These are phyloP conservation scores for Epicauta chinensis DNA, from an alignment of 1,140 invertebrate species.

Conservation along the genomic window DNA sequence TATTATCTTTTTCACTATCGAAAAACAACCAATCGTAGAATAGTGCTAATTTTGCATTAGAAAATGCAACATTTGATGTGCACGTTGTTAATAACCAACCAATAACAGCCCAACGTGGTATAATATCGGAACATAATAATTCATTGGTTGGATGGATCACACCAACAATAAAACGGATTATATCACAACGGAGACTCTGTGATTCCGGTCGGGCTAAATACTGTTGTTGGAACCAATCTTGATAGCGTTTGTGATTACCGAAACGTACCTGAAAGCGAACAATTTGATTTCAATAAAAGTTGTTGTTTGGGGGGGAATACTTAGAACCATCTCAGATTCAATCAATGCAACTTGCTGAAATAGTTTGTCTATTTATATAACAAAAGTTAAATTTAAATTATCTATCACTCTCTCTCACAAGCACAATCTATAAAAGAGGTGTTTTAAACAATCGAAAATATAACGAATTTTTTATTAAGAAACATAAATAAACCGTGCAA, in stretches of 20 bases:
- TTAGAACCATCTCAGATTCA: too few species aligned
- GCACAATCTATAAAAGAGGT: too few species aligned
- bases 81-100: constrained; percentile 96
- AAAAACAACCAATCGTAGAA: constrained; percentile 99
- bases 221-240: constrained; percentile 97
- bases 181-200: constrained; percentile 88
- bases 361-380: too few species aligned
- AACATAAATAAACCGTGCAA: too few species aligned
- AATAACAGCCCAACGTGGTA: constrained; percentile 96
- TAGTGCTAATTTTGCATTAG: constrained; percentile 91
- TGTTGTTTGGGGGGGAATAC: too few species aligned
- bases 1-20: constrained; percentile 92
- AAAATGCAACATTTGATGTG: constrained; percentile 86
- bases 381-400: too few species aligned
- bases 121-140: constrained; percentile 94
- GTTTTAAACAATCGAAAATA: too few species aligned
- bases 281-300: background rate
- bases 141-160: constrained; percentile 98
- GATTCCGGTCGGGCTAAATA: constrained; percentile 96
- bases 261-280: constrained; percentile 71
- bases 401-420: too few species aligned
- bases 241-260: constrained; percentile 96
- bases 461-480: too few species aligned
- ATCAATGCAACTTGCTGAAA: too few species aligned
- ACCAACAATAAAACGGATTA: constrained; percentile 95